Conservation (phyloP, 1,140 invertebrate species). For the Cotesia vestalis region DNA sequence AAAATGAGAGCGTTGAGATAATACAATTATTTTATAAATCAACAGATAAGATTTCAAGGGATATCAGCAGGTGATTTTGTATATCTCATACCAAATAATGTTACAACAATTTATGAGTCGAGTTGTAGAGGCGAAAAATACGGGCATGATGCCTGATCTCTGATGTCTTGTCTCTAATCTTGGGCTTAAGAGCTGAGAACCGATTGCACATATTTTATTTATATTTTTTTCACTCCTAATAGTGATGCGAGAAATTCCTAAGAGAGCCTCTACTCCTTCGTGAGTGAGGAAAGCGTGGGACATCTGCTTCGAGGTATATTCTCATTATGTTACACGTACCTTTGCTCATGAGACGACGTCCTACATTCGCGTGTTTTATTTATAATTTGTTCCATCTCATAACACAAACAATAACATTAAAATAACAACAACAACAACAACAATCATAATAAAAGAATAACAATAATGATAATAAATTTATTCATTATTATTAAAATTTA, state of each 20-base stretch:
- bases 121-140: background rate
- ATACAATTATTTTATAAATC: conserved; percentile 10
- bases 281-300: conserved; percentile 31
- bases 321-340: conserved; percentile 19
- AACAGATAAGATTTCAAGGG: conserved; percentile 1
- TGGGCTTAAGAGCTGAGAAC: conserved; percentile 10
- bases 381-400: conserved; percentile 4
- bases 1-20: conserved; percentile 9
- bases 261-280: background rate
- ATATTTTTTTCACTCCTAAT: conserved; percentile 3
- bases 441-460: background rate
- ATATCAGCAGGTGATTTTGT: conserved; percentile 2
- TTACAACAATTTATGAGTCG: background rate
- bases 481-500: background rate
- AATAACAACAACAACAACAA: background rate
- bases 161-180: too few species aligned
- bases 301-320: conserved; percentile 2
- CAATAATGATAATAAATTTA: background rate
- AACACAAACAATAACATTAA: background rate
- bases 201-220: background rate
- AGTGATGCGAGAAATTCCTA: conserved; percentile 19
- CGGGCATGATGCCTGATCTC: background rate
- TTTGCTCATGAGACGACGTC: conserved; percentile 1
- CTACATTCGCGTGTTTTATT: conserved; percentile 12
- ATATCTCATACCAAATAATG: background rate